Conservation (phyloP, 2,113 vertebrate genomes). For the Actinemys pallida region DNA sequence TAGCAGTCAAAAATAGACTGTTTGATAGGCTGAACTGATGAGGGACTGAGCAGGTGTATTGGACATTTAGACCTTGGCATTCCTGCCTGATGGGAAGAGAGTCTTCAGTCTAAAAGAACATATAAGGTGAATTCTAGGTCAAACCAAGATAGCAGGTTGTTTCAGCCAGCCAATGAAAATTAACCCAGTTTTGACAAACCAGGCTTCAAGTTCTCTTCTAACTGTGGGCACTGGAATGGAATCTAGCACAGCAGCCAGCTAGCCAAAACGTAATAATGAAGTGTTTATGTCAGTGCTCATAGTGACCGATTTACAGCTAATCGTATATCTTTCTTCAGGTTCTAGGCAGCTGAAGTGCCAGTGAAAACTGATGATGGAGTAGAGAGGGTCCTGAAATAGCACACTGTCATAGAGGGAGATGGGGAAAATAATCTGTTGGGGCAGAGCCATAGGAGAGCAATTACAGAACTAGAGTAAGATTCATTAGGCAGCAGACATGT, state of each 20-base stretch:
- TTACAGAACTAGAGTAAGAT: neutral
- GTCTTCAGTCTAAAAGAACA: neutral
- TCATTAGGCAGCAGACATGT: neutral
- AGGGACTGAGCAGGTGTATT: neutral
- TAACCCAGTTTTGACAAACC: neutral
- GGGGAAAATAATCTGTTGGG: neutral
- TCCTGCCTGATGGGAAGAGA: neutral
- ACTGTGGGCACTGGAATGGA: neutral
- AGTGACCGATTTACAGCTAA: neutral
- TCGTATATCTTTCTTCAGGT: neutral
- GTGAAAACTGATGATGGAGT: neutral
- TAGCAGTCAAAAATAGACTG: neutral
- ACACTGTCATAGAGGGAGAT: neutral
- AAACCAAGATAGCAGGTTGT: neutral
- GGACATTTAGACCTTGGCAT: neutral
- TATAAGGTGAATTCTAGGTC: neutral
- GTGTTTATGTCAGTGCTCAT: neutral
- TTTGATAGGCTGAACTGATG: neutral
- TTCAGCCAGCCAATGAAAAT: neutral
- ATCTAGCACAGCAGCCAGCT: neutral
- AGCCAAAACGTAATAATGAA: neutral
- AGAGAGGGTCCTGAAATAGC: neutral
- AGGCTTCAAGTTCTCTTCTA: neutral
- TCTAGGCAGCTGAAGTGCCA: constrained; percentile 26
- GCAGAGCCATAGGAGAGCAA: neutral